Conservation (phyloP, 2,797 vertebrate genomes). For the Phataginus tetradactyla region DNA sequence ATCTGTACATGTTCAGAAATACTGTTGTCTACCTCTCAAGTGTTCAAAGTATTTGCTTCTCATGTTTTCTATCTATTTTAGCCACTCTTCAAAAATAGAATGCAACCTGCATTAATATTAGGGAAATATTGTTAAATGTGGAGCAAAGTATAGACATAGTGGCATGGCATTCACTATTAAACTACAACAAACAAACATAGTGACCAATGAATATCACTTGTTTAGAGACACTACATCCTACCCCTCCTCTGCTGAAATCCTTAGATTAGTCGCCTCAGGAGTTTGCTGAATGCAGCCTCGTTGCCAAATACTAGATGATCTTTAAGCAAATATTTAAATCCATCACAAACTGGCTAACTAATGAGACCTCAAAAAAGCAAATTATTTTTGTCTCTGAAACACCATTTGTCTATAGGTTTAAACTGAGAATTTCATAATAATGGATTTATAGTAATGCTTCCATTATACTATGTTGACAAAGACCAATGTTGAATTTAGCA, state of each 20-base stretch:
- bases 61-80: not conserved
- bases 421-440: not conserved
- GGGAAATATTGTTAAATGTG: not conserved
- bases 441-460: not conserved
- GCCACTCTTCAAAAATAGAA: not conserved
- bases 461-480: not conserved
- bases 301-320: not conserved
- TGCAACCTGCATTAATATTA: not conserved
- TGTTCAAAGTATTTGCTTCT: not conserved
- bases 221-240: not conserved
- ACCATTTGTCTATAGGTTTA: not conserved
- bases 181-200: not conserved
- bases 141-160: not conserved
- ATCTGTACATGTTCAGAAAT: not conserved
- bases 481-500: not conserved
- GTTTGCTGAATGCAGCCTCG: not conserved
- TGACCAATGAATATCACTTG: not conserved
- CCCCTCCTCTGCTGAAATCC: not conserved
- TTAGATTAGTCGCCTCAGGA: not conserved
- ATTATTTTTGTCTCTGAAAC: not conserved
- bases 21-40: not conserved
- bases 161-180: not conserved
- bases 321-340: not conserved
- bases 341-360: not conserved
- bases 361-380: not conserved